Percentiles rank a stretch among this genome's conserved stretches.
These are phyloP conservation scores for Sebastes fasciatus DNA, from an alignment of 2,113 vertebrate species.

Conservation along the genomic window DNA sequence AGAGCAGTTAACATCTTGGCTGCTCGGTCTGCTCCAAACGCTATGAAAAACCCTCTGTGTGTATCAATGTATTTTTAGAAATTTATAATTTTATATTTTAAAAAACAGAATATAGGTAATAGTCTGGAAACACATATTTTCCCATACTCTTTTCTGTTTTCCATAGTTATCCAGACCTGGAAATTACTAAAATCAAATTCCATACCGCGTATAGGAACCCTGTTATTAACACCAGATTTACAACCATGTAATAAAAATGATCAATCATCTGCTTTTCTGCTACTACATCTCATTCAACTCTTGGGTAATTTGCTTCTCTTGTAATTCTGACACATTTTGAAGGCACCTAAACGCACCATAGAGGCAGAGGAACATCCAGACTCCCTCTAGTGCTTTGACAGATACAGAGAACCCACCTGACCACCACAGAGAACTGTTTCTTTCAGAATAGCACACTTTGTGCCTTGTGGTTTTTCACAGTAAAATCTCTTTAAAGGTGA, in stretches of 20 bases:
- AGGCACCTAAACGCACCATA: constrained; percentile 1
- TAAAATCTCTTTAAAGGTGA: neutral
- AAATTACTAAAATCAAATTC: no score
- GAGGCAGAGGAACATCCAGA: neutral
- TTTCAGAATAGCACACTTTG: neutral
- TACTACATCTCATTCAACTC: neutral
- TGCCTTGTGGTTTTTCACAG: neutral
- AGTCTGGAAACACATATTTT: no score
- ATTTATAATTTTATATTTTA: no score
- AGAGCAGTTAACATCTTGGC: no score
- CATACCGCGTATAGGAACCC: no score
- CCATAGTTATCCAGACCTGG: no score
- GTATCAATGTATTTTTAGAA: no score
- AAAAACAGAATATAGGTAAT: no score
- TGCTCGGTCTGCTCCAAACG: no score
- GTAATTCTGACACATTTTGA: neutral
- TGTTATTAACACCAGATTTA: neutral
- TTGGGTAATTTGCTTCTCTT: no score
- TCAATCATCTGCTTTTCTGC: neutral
- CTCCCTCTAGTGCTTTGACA: constrained; percentile 21
- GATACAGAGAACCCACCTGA: neutral
- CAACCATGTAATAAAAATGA: neutral
- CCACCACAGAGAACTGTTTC: neutral
- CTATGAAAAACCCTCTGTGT: no score
- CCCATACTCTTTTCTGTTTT: no score